Evolutionary conservation across 2,113 vertebrate genomes (phyloP).

Genomic region (Erpornis zantholeuca): DNA sequence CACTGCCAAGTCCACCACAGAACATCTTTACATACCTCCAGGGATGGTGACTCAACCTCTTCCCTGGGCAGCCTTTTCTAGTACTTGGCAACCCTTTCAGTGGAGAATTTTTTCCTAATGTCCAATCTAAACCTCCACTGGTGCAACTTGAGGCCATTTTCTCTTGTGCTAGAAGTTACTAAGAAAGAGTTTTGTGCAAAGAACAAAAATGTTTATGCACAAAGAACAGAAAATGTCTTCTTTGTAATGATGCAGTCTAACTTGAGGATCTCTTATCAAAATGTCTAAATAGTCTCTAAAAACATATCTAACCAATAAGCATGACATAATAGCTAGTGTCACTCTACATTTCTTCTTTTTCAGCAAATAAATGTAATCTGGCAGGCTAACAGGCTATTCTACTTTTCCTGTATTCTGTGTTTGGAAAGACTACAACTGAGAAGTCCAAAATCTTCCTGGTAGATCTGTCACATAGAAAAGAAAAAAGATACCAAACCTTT

Average conservation of each 20-base stretch:
- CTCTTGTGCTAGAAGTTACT: background rate
- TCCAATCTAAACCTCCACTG: background rate
- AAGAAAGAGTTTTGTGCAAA: background rate
- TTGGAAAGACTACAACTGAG: background rate
- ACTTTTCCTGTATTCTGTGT: background rate
- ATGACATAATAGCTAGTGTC: background rate
- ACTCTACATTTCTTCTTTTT: background rate
- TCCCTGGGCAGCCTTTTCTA: background rate
- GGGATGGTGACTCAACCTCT: background rate
- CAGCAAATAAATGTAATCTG: background rate
- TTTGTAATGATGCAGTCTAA: background rate
- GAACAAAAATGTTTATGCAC: background rate
- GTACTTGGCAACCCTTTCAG: background rate
- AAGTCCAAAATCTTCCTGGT: background rate
- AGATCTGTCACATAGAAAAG: background rate
- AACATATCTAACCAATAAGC: background rate
- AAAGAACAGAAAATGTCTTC: background rate
- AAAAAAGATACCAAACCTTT: background rate
- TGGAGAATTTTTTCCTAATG: background rate
- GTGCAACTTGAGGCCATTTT: background rate
- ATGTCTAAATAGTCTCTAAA: background rate
- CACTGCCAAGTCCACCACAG: background rate
- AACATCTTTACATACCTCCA: background rate
- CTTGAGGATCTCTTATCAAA: background rate
- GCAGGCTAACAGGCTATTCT: background rate